Evolutionary conservation across 2,797 vertebrate genomes (phyloP).

Genomic region (Lophius americanus): DNA sequence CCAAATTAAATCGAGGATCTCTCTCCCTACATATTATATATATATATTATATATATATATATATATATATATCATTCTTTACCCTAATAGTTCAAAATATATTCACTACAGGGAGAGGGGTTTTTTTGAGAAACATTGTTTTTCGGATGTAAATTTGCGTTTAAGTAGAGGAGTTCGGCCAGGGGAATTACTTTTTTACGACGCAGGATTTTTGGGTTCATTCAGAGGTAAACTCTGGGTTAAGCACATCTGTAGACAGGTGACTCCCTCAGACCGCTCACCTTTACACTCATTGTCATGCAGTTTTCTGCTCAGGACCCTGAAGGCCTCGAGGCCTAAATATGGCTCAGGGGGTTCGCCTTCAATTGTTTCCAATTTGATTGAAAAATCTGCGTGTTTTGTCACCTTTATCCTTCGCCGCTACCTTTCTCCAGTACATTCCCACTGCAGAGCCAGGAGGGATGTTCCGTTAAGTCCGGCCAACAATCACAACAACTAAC

Average conservation of each 20-base stretch:
- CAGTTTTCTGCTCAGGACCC: conserved; percentile 53
- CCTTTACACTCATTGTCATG: conserved; percentile 70
- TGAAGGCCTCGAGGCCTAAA: conserved; percentile 39
- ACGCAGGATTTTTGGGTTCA: neutral
- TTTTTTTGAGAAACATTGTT: no score
- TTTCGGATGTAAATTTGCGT: no score
- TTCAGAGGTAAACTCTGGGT: conserved; percentile 12
- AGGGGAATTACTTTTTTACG: no score
- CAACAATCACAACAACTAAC: conserved; percentile 82
- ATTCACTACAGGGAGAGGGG: no score
- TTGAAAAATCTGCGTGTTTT: conserved; percentile 66
- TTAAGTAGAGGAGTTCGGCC: no score
- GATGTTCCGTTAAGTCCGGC: conserved; percentile 71
- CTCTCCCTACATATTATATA: no score
- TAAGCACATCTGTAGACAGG: conserved; percentile 15
- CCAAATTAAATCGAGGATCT: no score
- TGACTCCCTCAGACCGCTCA: conserved; percentile 7
- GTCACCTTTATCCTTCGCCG: conserved; percentile 44
- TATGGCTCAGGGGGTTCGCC: conserved; percentile 53
- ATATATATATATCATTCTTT: no score
- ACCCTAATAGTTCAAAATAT: no score
- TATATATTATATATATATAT: no score
- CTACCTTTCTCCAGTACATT: conserved; percentile 53
- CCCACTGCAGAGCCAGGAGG: conserved; percentile 52
- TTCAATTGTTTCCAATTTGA: conserved; percentile 72